Conservation (phyloP, 2,113 vertebrate genomes). For the Procavia capensis region DNA sequence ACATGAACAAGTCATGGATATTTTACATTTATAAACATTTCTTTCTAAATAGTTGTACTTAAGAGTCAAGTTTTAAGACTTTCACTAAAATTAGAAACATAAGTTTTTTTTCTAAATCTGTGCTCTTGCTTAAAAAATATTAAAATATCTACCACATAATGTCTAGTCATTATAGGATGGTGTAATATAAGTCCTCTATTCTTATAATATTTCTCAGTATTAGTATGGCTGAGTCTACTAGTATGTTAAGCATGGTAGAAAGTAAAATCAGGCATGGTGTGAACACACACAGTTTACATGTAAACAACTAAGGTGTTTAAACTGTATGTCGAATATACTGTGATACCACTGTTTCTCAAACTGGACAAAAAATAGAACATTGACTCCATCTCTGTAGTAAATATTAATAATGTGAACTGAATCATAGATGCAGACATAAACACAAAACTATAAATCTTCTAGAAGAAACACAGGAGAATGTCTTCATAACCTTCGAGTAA, state of each 20-base stretch:
- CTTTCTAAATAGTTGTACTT: conserved; percentile 63
- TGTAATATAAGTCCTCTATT: conserved; percentile 34
- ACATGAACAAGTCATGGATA: background rate
- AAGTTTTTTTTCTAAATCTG: conserved; percentile 58
- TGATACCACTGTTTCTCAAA: background rate
- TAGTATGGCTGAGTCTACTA: background rate
- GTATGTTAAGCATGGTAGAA: background rate
- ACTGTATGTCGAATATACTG: background rate
- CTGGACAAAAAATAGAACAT: background rate
- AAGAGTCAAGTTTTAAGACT: conserved; percentile 65
- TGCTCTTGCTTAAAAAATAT: conserved; percentile 60
- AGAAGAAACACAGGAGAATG: background rate
- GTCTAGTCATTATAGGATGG: conserved; percentile 1
- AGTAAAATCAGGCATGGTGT: conserved; percentile 1
- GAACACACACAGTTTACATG: background rate
- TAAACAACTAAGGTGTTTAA: background rate
- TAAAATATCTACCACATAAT: background rate
- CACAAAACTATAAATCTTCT: background rate
- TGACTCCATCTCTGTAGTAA: background rate
- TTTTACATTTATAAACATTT: conserved; percentile 62
- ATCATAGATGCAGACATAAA: background rate
- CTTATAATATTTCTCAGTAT: conserved; percentile 2
- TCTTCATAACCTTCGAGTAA: background rate
- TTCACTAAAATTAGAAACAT: conserved; percentile 68
- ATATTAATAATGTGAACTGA: conserved; percentile 7